These are phyloP conservation scores for Rhinella marina DNA, from an alignment of 2,797 vertebrate genomes.

Conservation along the genomic window DNA sequence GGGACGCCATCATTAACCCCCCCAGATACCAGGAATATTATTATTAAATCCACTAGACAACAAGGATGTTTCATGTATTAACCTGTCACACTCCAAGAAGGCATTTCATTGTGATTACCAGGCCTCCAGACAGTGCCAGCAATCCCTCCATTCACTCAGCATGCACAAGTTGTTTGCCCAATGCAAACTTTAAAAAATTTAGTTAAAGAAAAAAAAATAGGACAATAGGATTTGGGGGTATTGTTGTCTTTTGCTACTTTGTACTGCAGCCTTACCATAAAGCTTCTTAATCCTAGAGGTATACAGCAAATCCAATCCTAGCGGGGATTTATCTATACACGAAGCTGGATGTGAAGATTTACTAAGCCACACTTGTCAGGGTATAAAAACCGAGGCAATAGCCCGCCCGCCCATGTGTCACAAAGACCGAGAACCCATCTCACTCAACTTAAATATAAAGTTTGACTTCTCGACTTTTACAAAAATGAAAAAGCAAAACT, in stretches of 20 bases:
- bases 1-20: not conserved
- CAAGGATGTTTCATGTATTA: not conserved
- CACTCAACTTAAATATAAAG: slow-evolving; percentile 16
- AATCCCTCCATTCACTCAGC: not conserved
- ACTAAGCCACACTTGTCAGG: slow-evolving; percentile 2
- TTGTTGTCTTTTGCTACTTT: slow-evolving; percentile 3
- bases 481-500: slow-evolving; percentile 10
- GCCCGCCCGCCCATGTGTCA: not conserved
- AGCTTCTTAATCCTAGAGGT: slow-evolving; percentile 29
- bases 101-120: not conserved
- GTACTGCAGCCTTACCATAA: slow-evolving; percentile 32
- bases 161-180: not conserved
- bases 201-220: not conserved
- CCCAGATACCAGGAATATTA: not conserved
- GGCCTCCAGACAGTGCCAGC: no score
- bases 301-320: slow-evolving; percentile 27
- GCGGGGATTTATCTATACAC: slow-evolving; percentile 44
- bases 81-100: not conserved
- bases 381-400: slow-evolving; percentile 17
- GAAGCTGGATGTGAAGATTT: slow-evolving; percentile 35
- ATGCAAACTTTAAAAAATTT: not conserved
- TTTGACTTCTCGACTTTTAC: slow-evolving; percentile 18
- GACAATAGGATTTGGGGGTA: not conserved
- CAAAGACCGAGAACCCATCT: not conserved
- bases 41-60: not conserved